A percentile compares a stretch with the other conserved stretches of the same genome.
Evolutionary conservation across 1,140 invertebrate species (phyloP).

Genomic region (Pseudoatta argentina): DNA sequence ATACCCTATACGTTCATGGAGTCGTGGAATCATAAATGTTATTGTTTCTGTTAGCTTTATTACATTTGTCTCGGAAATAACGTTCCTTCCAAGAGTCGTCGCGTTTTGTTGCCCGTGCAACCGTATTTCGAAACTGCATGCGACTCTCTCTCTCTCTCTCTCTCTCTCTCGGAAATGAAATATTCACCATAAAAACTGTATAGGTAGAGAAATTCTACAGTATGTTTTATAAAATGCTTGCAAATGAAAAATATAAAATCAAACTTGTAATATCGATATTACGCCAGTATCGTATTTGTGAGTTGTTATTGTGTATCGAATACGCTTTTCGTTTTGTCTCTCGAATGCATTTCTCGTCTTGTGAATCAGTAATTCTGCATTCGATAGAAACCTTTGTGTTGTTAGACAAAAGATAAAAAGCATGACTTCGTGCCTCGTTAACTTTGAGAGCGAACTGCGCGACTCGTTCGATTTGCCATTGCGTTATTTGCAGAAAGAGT

Average conservation of each 20-base stretch:
- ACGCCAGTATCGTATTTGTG: not conserved
- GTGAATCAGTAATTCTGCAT: constrained; percentile 1
- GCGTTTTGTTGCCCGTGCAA: not conserved
- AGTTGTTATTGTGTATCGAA: not conserved
- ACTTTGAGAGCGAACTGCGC: constrained; percentile 51
- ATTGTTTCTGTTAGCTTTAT: constrained; percentile 69
- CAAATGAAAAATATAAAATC: constrained; percentile 1
- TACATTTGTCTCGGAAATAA: constrained; percentile 24
- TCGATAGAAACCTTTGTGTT: constrained; percentile 18
- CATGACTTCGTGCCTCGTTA: constrained; percentile 44
- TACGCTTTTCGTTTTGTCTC: not conserved
- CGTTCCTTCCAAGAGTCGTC: not conserved
- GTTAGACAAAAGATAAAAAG: constrained; percentile 34
- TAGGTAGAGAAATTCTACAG: not conserved
- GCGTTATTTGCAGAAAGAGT: constrained; percentile 33
- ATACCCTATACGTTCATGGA: constrained; percentile 50
- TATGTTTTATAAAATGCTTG: constrained; percentile 2
- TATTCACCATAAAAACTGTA: not conserved
- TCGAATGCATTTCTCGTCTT: not conserved
- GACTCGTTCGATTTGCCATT: constrained; percentile 36
- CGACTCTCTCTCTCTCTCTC: not conserved
- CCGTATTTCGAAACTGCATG: not conserved
- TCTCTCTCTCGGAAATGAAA: not conserved
- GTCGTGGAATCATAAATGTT: constrained; percentile 60
- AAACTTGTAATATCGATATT: not conserved